Conservation (phyloP, 2,888 invertebrate species). For the Drosophila mimica region DNA sequence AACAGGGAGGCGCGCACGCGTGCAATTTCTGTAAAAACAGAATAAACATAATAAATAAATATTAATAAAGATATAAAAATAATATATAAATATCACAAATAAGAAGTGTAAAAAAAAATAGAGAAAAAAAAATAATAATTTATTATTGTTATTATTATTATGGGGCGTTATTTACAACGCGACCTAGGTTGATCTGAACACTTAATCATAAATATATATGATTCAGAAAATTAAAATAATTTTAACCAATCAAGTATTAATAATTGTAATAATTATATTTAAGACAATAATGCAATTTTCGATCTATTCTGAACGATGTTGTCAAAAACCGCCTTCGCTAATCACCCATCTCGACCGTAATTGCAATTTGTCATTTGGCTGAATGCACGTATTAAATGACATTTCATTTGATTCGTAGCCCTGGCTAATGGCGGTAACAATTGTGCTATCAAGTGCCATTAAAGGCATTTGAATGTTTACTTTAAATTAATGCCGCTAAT, state of each 20-base stretch:
- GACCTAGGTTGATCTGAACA: not conserved
- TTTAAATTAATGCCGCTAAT: slow-evolving; percentile 57
- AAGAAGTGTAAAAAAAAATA: slow-evolving; percentile 11
- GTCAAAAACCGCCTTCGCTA: slow-evolving; percentile 8
- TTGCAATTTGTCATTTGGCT: slow-evolving; percentile 60
- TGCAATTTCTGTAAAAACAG: slow-evolving; percentile 95
- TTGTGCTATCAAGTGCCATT: slow-evolving; percentile 45
- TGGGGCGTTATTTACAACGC: not conserved
- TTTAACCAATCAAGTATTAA: not conserved
- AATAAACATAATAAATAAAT: slow-evolving; percentile 12
- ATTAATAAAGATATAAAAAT: not conserved
- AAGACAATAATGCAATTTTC: not conserved
- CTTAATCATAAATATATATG: not conserved
- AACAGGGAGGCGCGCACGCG: slow-evolving; percentile 98
- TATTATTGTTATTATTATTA: not conserved
- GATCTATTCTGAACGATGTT: not conserved
- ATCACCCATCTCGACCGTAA: slow-evolving; percentile 23
- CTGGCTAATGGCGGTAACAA: slow-evolving; percentile 20
- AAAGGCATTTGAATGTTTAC: slow-evolving; percentile 62
- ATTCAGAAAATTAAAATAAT: too few species aligned
- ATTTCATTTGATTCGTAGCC: slow-evolving; percentile 56
- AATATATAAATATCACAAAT: not conserved
- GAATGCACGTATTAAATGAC: slow-evolving; percentile 71
- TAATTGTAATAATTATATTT: not conserved
- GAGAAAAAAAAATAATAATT: not conserved